Evolutionary conservation across 1,140 invertebrate genomes (phyloP), one percentile per base, ranked within the genome.

Genomic region (Danaus plexippus): DNA sequence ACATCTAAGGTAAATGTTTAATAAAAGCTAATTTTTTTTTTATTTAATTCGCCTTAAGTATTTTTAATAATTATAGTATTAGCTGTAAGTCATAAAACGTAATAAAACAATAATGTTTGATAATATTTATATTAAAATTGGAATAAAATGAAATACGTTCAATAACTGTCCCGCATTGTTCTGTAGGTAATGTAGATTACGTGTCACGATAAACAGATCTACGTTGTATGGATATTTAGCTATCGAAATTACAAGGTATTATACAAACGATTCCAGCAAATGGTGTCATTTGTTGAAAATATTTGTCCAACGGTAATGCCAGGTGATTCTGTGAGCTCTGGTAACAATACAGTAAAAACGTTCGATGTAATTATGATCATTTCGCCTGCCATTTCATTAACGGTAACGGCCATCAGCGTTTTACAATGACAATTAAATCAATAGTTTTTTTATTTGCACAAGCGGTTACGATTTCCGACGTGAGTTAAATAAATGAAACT

Each of bases 341-440:
- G 75, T 68, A 75, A 85, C 77, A 84, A 83, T 79, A 77, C 80
- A 73, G 73, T 77, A 80, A 81, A 81, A 84, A 77, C 76, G 71
- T 71, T 69, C 64, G 40, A 47, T 69, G 75, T 84, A 86, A 86
- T 86, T 81, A 76, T 80, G 63, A 79, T 78, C 75, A 79, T 84
- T 84, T 74, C 71, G 77, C 72, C 73, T 77, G 67, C 74, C 76
- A 73, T 83, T 82, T 83, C 77, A 83, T 82, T 82, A 77, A 82
- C 76, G 71, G 75, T 71, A 67, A 71, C 69, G 64, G 63, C 63
- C 68, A 76, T 81, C 74, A 75, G 66, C 61, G 64, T 66, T 77
- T 66, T 55, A 67, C 68, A 73, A 69, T 74, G 69, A 67, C 59
- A 68, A 72, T 72, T 72, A 69, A 71, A 71, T 67, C 66, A 69